A percentile compares a stretch with the other conserved stretches of the same genome.
Conservation (phyloP, 2,113 vertebrate genomes). For the Gorsachius goisagi region DNA sequence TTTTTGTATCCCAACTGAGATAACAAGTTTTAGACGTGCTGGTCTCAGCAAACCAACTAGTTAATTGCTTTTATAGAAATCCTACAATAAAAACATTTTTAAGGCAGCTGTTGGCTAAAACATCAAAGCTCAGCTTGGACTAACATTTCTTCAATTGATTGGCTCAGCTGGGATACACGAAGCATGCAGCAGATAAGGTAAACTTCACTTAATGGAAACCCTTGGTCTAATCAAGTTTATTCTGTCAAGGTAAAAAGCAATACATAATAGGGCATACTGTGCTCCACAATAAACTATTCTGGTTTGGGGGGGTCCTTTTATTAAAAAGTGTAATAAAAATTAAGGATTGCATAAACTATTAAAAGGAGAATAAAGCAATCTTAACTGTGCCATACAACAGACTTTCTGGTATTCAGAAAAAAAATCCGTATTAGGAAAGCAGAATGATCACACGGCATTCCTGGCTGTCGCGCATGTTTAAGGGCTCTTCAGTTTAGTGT, state of each 20-base stretch:
- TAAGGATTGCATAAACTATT: slow-evolving; percentile 9
- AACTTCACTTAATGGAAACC: slow-evolving; percentile 23
- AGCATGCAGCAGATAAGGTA: slow-evolving; percentile 33
- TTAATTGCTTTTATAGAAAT: slow-evolving; percentile 49
- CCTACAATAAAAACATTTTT: slow-evolving; percentile 28
- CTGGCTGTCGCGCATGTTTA: background rate
- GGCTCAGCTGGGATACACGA: slow-evolving; percentile 27
- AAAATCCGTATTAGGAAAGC: background rate
- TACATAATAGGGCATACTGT: background rate
- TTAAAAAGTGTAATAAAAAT: slow-evolving; percentile 10
- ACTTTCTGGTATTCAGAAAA: background rate
- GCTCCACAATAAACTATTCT: background rate
- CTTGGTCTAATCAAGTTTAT: slow-evolving; percentile 40
- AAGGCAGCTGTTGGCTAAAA: slow-evolving; percentile 49
- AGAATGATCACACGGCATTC: background rate
- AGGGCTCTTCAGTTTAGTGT: background rate
- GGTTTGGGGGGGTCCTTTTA: background rate
- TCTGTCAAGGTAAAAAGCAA: slow-evolving; percentile 16
- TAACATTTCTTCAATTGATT: slow-evolving; percentile 38
- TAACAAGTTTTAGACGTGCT: slow-evolving; percentile 49
- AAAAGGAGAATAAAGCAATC: background rate
- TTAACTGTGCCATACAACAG: background rate
- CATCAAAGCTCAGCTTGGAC: slow-evolving; percentile 56
- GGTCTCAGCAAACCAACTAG: slow-evolving; percentile 28
- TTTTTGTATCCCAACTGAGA: slow-evolving; percentile 28